phyloP scores from a whole-genome alignment of 2,888 invertebrate species.

The Pandemis heparana region DNA sequence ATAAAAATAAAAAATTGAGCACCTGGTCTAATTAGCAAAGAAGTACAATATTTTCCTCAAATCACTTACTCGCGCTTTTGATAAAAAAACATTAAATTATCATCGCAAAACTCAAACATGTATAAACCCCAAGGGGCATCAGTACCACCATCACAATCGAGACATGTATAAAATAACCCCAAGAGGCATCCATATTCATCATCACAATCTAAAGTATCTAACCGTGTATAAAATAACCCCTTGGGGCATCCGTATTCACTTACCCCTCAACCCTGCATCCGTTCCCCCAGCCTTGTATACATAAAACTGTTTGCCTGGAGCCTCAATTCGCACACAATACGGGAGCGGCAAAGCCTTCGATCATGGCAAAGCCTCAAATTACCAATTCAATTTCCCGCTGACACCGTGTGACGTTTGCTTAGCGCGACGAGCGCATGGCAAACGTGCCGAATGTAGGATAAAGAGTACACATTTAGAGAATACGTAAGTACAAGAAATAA shows the following conservation, averaged over 20 bases:
- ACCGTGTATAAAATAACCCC: no score
- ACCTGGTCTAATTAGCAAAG: no score
- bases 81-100: no score
- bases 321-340: conserved; percentile 26
- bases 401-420: conserved; percentile 22
- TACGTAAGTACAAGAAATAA: no score
- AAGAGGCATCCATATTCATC: neutral
- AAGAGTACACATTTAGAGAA: neutral
- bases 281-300: neutral
- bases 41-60: no score
- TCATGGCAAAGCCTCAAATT: conserved; percentile 27
- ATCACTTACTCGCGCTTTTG: no score
- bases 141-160: no score
- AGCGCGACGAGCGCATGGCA: conserved; percentile 7
- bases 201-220: no score
- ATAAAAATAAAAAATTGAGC: no score
- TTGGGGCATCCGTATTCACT: neutral
- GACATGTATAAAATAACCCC: no score
- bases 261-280: neutral
- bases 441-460: neutral
- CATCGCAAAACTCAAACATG: no score
- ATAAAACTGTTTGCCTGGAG: conserved; percentile 9
- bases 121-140: no score
- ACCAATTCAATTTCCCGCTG: conserved; percentile 32
- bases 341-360: conserved; percentile 33